phyloP scores from a whole-genome alignment of 2,797 vertebrate genomes.

The Ctenopoma multispine region DNA sequence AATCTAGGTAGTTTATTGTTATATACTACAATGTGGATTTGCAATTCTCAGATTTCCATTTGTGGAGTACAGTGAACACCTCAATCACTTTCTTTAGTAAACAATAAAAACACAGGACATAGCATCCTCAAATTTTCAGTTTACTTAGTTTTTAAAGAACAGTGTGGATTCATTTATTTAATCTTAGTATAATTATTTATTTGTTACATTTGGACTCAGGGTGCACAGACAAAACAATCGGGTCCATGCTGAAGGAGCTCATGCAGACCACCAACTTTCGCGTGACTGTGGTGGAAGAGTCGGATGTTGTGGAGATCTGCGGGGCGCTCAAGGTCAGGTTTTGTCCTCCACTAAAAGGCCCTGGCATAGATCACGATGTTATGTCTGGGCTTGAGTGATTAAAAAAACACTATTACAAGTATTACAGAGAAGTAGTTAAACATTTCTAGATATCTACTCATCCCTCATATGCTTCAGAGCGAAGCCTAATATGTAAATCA shows the following conservation, averaged over 20 bases:
- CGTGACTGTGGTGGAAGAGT: slow-evolving; percentile 92
- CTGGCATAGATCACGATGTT: not conserved
- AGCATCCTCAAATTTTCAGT: not conserved
- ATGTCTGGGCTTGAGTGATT: not conserved
- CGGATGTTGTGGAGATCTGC: slow-evolving; percentile 96
- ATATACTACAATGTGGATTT: no score
- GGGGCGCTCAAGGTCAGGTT: slow-evolving; percentile 94
- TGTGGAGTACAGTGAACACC: no score
- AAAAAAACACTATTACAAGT: not conserved
- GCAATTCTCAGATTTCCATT: no score
- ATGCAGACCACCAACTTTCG: slow-evolving; percentile 96
- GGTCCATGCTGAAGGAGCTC: slow-evolving; percentile 90
- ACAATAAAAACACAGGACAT: not conserved
- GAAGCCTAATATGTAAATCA: not conserved
- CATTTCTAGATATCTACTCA: not conserved
- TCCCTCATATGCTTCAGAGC: not conserved
- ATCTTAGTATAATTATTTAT: not conserved
- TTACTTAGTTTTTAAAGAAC: not conserved
- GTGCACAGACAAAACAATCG: slow-evolving; percentile 85
- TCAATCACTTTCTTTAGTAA: no score
- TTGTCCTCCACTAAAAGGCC: not conserved
- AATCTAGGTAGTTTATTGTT: no score
- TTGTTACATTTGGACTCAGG: slow-evolving; percentile 76
- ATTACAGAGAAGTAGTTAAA: not conserved
- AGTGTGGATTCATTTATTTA: not conserved